phyloP scores from a whole-genome alignment of 2,113 vertebrate species.

The Corapipo altera region DNA sequence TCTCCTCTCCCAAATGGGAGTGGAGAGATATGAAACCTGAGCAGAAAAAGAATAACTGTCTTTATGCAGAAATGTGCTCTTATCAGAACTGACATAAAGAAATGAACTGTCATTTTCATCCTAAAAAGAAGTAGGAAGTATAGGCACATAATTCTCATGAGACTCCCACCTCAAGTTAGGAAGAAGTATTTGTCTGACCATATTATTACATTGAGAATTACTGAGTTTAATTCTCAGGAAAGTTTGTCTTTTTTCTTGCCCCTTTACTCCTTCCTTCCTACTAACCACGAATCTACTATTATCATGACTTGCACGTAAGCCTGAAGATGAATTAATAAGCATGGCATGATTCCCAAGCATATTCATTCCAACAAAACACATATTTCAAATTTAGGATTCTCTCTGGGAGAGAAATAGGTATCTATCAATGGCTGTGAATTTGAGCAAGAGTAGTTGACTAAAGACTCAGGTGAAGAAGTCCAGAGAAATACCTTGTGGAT shows the following conservation, averaged over 20 bases:
- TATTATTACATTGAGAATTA: neutral
- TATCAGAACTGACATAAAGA: conserved; percentile 4
- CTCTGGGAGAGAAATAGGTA: conserved; percentile 13
- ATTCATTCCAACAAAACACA: neutral
- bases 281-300: neutral
- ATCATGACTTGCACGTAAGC: neutral
- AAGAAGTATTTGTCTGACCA: neutral
- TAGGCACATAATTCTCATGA: neutral
- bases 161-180: neutral
- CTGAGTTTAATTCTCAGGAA: neutral
- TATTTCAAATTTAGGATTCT: conserved; percentile 35
- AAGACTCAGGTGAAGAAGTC: neutral
- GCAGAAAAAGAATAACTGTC: neutral
- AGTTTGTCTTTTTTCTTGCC: neutral
- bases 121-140: neutral
- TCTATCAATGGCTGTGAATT: conserved; percentile 6
- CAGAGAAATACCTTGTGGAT: conserved; percentile 6
- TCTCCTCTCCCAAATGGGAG: neutral
- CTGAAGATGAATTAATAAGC: conserved; percentile 5
- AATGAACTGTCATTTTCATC: neutral
- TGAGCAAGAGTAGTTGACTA: conserved; percentile 37
- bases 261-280: neutral
- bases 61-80: neutral
- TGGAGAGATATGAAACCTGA: neutral
- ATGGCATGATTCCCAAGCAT: neutral